phyloP scores from a whole-genome alignment of 1,140 invertebrate genomes.

The Tachypleus tridentatus region DNA sequence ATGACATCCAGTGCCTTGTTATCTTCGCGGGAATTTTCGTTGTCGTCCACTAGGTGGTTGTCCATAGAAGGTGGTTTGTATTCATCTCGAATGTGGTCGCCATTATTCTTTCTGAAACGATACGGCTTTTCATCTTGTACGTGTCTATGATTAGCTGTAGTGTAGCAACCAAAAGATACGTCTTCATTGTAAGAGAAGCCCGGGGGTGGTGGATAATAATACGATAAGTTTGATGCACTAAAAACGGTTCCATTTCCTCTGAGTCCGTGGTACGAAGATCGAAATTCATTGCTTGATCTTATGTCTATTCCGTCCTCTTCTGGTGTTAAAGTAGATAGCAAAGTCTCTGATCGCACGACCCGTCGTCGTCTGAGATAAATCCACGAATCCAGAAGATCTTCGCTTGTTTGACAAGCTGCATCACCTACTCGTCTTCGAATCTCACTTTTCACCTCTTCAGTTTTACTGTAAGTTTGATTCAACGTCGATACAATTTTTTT shows the following conservation, averaged over 20 bases:
- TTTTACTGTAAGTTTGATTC: constrained; percentile 16
- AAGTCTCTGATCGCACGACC: constrained; percentile 12
- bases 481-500: constrained; percentile 17
- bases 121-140: not conserved
- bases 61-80: constrained; percentile 7
- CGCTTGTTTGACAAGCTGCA: constrained; percentile 20
- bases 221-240: no score
- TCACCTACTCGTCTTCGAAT: constrained; percentile 10
- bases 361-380: constrained; percentile 15
- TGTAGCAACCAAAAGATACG: not conserved
- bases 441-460: constrained; percentile 13
- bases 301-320: constrained; percentile 12
- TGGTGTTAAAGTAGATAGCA: constrained; percentile 5
- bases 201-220: no score
- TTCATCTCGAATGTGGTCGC: constrained; percentile 12
- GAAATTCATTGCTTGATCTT: not conserved
- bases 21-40: constrained; percentile 5
- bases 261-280: not conserved
- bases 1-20: constrained; percentile 5
- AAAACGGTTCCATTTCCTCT: not conserved
- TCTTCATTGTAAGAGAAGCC: not conserved
- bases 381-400: constrained; percentile 22
- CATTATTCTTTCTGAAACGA: not conserved
- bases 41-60: constrained; percentile 1
- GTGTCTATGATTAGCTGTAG: not conserved